A percentile compares a stretch with the other conserved stretches of the same genome.
Conservation (phyloP, 2,797 vertebrate genomes). For the Smutsia gigantea region DNA sequence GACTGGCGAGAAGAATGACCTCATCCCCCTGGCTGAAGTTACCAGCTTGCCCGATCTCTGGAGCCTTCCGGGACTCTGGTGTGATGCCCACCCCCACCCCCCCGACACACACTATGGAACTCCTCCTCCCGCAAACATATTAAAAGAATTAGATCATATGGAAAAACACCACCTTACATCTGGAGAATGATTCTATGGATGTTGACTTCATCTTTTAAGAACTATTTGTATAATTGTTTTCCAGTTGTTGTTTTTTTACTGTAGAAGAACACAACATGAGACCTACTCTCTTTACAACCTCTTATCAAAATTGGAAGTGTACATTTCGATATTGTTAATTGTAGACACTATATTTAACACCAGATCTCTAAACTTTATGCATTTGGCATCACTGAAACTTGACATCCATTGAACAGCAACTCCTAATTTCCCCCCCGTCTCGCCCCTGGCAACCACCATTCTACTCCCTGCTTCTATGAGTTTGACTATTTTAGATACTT, state of each 20-base stretch:
- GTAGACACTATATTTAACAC: background rate
- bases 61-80: slow-evolving; percentile 45
- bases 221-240: slow-evolving; percentile 1
- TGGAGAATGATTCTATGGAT: slow-evolving; percentile 36
- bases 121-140: background rate
- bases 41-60: slow-evolving; percentile 25
- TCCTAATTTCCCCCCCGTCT: background rate
- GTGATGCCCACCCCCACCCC: slow-evolving; percentile 13
- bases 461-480: background rate
- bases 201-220: slow-evolving; percentile 14
- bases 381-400: background rate
- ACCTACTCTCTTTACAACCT: background rate
- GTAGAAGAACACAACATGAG: background rate
- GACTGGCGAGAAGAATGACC: slow-evolving; percentile 41
- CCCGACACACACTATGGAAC: slow-evolving; percentile 11
- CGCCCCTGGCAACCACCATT: background rate
- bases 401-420: background rate
- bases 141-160: slow-evolving; percentile 1
- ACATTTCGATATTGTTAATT: background rate
- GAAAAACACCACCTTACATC: slow-evolving; percentile 4
- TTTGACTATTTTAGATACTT: background rate
- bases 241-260: background rate
- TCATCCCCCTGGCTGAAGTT: slow-evolving; percentile 52
- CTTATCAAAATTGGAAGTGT: background rate
- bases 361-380: background rate